A percentile compares a stretch with the other conserved stretches of the same genome.
Conservation (phyloP, 1,140 invertebrate genomes). For the Trichoplusia ni region DNA sequence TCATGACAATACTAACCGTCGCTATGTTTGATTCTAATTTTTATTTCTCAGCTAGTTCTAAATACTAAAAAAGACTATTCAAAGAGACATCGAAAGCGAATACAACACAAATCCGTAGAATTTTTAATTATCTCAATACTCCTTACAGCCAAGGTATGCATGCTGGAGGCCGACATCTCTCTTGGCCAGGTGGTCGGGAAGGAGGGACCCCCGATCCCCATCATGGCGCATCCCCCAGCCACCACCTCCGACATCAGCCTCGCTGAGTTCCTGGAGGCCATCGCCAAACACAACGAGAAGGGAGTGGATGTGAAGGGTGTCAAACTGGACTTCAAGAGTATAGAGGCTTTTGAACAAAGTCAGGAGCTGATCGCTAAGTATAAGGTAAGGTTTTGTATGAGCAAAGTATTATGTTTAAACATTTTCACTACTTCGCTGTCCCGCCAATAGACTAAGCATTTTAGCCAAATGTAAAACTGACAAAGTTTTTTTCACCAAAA, state of each 20-base stretch:
- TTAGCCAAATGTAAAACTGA: too few species aligned
- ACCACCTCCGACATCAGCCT: constrained; percentile 89
- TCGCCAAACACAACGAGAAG: constrained; percentile 78
- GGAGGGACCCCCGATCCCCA: constrained; percentile 82
- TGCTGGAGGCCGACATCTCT: constrained; percentile 95
- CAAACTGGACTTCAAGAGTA: constrained; percentile 94
- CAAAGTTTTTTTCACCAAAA: too few species aligned
- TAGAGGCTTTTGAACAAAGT: constrained; percentile 88
- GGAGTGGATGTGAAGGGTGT: constrained; percentile 83
- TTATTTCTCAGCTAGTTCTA: too few species aligned
- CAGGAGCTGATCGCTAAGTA: constrained; percentile 77
- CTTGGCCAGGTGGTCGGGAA: constrained; percentile 83
- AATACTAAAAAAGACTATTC: too few species aligned
- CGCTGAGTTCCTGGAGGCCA: constrained; percentile 86
- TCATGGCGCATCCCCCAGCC: constrained; percentile 93
- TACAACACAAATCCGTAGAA: too few species aligned
- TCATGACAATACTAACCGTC: too few species aligned
- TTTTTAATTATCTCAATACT: too few species aligned
- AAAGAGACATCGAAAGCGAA: too few species aligned
- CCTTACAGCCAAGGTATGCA: constrained; percentile 84
- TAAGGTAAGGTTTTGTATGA: constrained; percentile 47
- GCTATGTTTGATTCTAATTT: too few species aligned
- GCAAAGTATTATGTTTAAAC: too few species aligned
- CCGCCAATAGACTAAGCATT: too few species aligned
- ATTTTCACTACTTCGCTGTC: too few species aligned